A percentile compares a stretch with the other conserved stretches of the same genome.
Evolutionary conservation across 2,888 invertebrate species (phyloP).

Genomic region (Dinocampus coccinellae): DNA sequence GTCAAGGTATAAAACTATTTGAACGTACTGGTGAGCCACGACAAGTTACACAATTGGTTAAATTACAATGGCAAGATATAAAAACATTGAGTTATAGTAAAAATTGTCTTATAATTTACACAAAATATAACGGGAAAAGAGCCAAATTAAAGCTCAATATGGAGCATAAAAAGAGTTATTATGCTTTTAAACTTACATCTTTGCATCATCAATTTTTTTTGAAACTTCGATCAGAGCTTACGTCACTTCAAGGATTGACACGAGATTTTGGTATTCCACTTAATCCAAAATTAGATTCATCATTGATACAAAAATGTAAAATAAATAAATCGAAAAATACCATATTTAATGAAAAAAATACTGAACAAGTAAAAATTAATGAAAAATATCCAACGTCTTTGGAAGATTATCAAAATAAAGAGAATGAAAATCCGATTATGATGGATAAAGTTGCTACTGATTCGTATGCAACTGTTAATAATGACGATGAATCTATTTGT

Average conservation of each 20-base stretch:
- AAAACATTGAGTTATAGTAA: slow-evolving; percentile 84
- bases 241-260: slow-evolving; percentile 71
- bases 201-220: slow-evolving; percentile 83
- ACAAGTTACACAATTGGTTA: slow-evolving; percentile 62
- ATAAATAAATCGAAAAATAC: slow-evolving; percentile 61
- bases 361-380: slow-evolving; percentile 6
- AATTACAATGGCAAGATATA: slow-evolving; percentile 79
- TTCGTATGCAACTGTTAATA: slow-evolving; percentile 41
- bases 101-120: slow-evolving; percentile 75
- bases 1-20: slow-evolving; percentile 67
- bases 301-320: slow-evolving; percentile 54
- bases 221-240: slow-evolving; percentile 79
- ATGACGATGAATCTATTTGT: slow-evolving; percentile 51
- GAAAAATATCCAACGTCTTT: slow-evolving; percentile 65
- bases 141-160: slow-evolving; percentile 82
- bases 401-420: slow-evolving; percentile 77
- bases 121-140: slow-evolving; percentile 73
- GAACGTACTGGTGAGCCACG: slow-evolving; percentile 63
- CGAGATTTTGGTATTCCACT: slow-evolving; percentile 68
- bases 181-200: slow-evolving; percentile 83
- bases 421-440: slow-evolving; percentile 76
- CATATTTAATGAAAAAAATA: slow-evolving; percentile 58
- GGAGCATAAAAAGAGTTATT: slow-evolving; percentile 82
- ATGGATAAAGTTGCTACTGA: slow-evolving; percentile 54
- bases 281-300: slow-evolving; percentile 54